Conservation (phyloP, 2,113 vertebrate species). For the Neotragus moschatus region DNA sequence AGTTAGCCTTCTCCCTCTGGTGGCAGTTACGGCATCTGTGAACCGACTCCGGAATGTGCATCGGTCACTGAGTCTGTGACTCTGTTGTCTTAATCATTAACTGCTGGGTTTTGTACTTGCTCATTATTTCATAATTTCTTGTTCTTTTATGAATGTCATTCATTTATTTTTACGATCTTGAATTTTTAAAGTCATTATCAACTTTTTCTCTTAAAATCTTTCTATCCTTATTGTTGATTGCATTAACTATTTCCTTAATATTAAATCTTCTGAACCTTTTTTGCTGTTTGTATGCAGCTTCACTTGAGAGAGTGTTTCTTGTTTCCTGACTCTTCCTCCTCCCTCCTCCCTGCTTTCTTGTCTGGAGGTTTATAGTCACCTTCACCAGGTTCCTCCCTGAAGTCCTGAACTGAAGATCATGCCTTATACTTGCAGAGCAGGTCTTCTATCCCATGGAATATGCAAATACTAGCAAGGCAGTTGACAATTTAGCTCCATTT, state of each 20-base stretch:
- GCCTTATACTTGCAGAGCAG: background rate
- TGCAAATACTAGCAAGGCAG: background rate
- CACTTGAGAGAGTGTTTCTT: background rate
- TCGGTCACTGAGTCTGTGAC: background rate
- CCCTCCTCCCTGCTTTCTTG: background rate
- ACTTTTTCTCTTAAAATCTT: background rate
- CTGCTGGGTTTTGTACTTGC: background rate
- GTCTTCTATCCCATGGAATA: background rate
- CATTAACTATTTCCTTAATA: background rate
- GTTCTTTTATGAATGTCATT: background rate
- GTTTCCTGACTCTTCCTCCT: background rate
- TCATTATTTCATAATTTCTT: background rate
- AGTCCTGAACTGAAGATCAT: background rate
- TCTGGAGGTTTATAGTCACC: background rate
- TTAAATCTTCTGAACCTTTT: background rate
- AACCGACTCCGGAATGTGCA: background rate
- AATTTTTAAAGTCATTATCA: background rate
- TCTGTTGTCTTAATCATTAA: background rate
- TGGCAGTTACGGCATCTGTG: background rate
- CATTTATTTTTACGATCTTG: background rate
- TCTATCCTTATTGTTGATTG: background rate
- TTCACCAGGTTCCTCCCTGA: background rate
- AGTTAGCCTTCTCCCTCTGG: background rate
- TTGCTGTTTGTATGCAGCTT: background rate
- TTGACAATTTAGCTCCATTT: background rate